A percentile compares a stretch with the other conserved stretches of the same genome.
These are phyloP conservation scores for Pseudomyrmex cubaensis DNA, from an alignment of 1,140 invertebrate genomes.

Conservation along the genomic window DNA sequence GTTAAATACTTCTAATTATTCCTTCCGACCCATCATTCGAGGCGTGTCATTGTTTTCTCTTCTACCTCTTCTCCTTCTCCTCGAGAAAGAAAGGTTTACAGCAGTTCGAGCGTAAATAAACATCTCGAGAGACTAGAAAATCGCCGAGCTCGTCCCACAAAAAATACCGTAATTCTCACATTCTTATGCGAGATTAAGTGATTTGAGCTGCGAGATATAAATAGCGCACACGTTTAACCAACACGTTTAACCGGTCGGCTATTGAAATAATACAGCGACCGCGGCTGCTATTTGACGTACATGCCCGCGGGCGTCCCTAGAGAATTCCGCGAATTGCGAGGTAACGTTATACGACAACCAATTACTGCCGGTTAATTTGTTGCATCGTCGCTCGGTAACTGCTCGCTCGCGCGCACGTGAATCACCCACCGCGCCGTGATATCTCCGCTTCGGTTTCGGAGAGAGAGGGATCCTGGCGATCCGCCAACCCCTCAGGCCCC, in stretches of 20 bases:
- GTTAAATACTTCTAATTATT: background rate
- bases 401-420: slow-evolving; percentile 52
- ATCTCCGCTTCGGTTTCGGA: slow-evolving; percentile 49
- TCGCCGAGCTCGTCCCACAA: background rate
- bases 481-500: slow-evolving; percentile 33
- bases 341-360: slow-evolving; percentile 57
- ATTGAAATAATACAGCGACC: slow-evolving; percentile 37
- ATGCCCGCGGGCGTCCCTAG: slow-evolving; percentile 35
- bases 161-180: slow-evolving; percentile 17
- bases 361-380: slow-evolving; percentile 62
- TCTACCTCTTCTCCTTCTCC: too few species aligned
- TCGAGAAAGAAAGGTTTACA: background rate
- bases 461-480: slow-evolving; percentile 27
- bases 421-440: slow-evolving; percentile 54
- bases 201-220: slow-evolving; percentile 15
- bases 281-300: slow-evolving; percentile 26
- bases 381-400: slow-evolving; percentile 65
- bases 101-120: slow-evolving; percentile 9
- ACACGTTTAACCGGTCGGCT: background rate
- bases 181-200: slow-evolving; percentile 6
- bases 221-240: background rate
- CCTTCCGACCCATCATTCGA: background rate
- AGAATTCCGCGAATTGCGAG: slow-evolving; percentile 54
- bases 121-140: background rate
- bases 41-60: background rate